Evolutionary conservation across 1,140 invertebrate species (phyloP), one percentile per base, ranked within the genome.

Genomic region (Zeugodacus cucurbitae): DNA sequence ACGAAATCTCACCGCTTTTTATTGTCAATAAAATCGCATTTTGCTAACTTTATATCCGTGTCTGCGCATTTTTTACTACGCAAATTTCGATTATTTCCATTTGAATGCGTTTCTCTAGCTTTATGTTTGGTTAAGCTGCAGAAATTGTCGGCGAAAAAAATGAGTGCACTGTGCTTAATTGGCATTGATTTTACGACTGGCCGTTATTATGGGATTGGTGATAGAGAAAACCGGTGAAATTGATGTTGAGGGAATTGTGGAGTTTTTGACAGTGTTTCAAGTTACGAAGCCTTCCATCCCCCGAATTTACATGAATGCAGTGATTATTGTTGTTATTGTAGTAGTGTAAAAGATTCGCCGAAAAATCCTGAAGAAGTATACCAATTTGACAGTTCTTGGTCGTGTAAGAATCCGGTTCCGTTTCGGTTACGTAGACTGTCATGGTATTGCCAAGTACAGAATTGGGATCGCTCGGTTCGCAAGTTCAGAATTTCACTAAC

Each of bases 21-120:
- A 82, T 82, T 82, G 74, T 22, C 74, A 6, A 82, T 82, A 82
- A 82, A 82, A 82, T 48, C 74, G 74, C 74, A 82, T 82, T 82
- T 82, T 44, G 74, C 48, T 82, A 82, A 48, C 41, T 82, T 82
- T 82, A 82, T 82, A 82, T 44, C 74, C n/a, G 41, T 54, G 74
- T 54, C 74, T 82, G 74, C 41, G 74, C 74, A 54, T 41, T 82
- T 82, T 48, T 82, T 82, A 22, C 74, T 82, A 7, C 74, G 48
- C 41, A 82, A 82, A 82, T 82, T 82, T 82, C 74, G 41, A 48
- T 41, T 48, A 82, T 82, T 48, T 82, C 41, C 74, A 82, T 82
- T 82, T 82, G 74, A 82, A 54, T 82, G 44, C 74, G 20, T 82
- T 82, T 41, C 41, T 10, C 44, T 11, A 26, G 74, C 17, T 82